Evolutionary conservation across 2,797 vertebrate genomes (phyloP).

Genomic region (Anableps anableps): DNA sequence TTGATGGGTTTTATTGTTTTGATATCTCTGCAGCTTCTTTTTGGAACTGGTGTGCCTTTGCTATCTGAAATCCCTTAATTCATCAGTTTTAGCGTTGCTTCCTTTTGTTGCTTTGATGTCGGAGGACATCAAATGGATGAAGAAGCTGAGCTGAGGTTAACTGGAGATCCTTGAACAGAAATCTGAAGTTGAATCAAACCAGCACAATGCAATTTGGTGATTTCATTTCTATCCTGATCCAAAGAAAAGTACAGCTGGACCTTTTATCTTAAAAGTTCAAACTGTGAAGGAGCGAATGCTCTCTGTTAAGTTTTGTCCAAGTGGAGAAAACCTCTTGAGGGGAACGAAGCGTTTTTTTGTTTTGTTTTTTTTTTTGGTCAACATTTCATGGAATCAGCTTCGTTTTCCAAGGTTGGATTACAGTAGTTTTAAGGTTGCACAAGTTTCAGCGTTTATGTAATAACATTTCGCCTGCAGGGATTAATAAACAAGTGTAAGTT

Average conservation of each 20-base stretch:
- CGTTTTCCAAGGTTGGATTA: constrained; percentile 16
- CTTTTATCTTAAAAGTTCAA: too few relatives aligned
- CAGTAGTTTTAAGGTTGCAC: constrained; percentile 27
- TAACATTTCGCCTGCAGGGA: constrained; percentile 43
- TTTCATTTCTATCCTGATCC: too few relatives aligned
- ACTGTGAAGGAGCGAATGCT: too few relatives aligned
- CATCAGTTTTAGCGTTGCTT: constrained; percentile 11
- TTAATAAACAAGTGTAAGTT: constrained; percentile 65
- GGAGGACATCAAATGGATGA: neutral
- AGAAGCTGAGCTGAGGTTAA: constrained; percentile 9
- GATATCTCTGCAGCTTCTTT: neutral
- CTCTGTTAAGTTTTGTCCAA: too few relatives aligned
- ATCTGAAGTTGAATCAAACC: constrained; percentile 8
- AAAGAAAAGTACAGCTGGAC: neutral
- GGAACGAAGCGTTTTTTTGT: too few relatives aligned
- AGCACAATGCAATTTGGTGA: neutral
- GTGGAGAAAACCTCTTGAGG: too few relatives aligned
- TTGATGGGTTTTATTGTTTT: neutral
- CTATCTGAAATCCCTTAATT: neutral
- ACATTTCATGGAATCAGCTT: neutral
- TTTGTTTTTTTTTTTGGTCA: too few relatives aligned
- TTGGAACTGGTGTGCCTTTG: neutral
- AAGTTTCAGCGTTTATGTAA: constrained; percentile 35
- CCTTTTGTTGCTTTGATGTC: neutral
- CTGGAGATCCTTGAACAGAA: constrained; percentile 13